Conservation (phyloP, 2,888 invertebrate genomes). For the Clusia tigrina region DNA sequence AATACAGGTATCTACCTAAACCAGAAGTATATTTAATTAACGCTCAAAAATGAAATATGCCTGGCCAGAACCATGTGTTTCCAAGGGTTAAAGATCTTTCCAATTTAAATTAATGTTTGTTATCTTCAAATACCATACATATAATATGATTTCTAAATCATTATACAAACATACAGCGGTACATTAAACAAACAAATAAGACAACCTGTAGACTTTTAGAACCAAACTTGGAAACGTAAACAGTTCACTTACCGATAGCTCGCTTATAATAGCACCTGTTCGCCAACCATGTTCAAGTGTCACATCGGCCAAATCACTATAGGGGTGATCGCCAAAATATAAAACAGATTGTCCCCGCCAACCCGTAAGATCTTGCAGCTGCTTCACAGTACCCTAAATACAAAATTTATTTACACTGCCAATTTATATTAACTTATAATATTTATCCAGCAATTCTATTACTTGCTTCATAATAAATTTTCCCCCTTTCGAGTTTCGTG, state of each 20-base stretch:
- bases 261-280: conserved; percentile 96
- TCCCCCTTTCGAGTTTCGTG: conserved; percentile 82
- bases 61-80: too few relatives aligned
- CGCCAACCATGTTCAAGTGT: conserved; percentile 96
- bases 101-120: too few relatives aligned
- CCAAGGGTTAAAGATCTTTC: too few relatives aligned
- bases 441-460: conserved; percentile 2
- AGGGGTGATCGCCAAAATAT: conserved; percentile 98
- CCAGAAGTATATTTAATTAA: too few relatives aligned
- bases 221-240: too few relatives aligned
- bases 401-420: neutral
- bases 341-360: conserved; percentile 93
- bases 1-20: too few relatives aligned
- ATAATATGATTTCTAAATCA: too few relatives aligned
- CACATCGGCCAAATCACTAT: conserved; percentile 95
- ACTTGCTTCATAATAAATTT: conserved; percentile 86
- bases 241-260: conserved; percentile 86
- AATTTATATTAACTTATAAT: neutral
- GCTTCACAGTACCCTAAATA: conserved; percentile 89
- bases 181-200: too few relatives aligned
- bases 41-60: too few relatives aligned
- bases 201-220: too few relatives aligned
- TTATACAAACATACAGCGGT: too few relatives aligned
- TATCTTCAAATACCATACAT: too few relatives aligned
- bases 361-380: conserved; percentile 89